These are phyloP conservation scores for Leptopilina myrica DNA, from an alignment of 2,888 invertebrate genomes.

Conservation along the genomic window DNA sequence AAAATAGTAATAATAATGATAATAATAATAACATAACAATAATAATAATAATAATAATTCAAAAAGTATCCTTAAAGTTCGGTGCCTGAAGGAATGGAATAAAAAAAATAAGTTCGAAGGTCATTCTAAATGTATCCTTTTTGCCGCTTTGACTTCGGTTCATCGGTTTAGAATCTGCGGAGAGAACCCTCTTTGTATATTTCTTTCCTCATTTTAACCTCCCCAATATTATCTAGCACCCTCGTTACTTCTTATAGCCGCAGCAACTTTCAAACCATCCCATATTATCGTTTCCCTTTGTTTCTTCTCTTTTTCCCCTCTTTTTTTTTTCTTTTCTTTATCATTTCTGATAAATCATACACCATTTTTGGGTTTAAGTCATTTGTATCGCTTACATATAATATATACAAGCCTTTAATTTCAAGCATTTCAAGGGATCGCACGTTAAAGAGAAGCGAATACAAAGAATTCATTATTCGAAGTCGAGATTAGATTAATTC, in stretches of 20 bases:
- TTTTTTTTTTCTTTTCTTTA: background rate
- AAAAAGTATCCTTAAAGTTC: conserved; percentile 5
- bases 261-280: background rate
- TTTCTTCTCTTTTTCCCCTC: background rate
- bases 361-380: conserved; percentile 14
- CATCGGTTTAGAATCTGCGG: conserved; percentile 16
- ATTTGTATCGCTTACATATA: conserved; percentile 10
- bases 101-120: conserved; percentile 33
- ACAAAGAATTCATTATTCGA: conserved; percentile 5
- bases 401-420: conserved; percentile 5
- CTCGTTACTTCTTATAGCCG: conserved; percentile 13
- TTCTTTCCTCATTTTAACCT: background rate
- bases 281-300: background rate
- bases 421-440: conserved; percentile 16
- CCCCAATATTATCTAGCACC: conserved; percentile 11
- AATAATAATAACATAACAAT: too few species aligned
- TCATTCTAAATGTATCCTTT: conserved; percentile 36
- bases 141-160: conserved; percentile 27
- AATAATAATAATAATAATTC: conserved; percentile 4
- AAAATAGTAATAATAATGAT: too few species aligned
- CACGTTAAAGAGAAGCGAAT: conserved; percentile 4
- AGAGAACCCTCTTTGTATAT: conserved; percentile 22
- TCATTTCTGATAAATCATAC: conserved; percentile 7
- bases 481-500: conserved; percentile 21
- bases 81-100: conserved; percentile 8